Percentiles rank a stretch among this genome's conserved stretches.
Evolutionary conservation across 1,140 invertebrate species (phyloP).

Genomic region (Lithobius niger): DNA sequence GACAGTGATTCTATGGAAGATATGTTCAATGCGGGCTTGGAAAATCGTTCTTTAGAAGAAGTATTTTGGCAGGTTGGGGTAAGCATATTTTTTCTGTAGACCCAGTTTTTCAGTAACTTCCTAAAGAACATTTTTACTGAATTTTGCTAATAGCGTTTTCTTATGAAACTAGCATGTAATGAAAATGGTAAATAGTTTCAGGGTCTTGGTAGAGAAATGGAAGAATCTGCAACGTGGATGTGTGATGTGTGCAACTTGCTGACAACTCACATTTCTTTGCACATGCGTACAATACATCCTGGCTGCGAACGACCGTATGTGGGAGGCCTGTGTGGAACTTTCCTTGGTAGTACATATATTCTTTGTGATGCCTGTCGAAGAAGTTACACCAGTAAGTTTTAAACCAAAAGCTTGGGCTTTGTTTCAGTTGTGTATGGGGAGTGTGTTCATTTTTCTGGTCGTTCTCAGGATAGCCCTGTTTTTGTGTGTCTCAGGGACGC

Average conservation of each 20-base stretch:
- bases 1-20: constrained; percentile 16
- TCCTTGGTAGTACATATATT: constrained; percentile 22
- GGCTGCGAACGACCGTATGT: constrained; percentile 34
- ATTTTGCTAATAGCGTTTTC: too few relatives aligned
- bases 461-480: too few relatives aligned
- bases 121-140: not conserved
- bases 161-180: too few relatives aligned
- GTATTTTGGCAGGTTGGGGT: constrained; percentile 8
- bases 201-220: not conserved
- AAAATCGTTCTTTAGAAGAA: constrained; percentile 2
- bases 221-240: constrained; percentile 13
- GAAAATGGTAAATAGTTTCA: too few relatives aligned
- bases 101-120: not conserved
- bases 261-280: constrained; percentile 16
- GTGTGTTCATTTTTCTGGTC: too few relatives aligned
- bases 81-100: not conserved
- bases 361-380: constrained; percentile 15
- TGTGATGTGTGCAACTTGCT: constrained; percentile 20
- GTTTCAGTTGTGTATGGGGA: too few relatives aligned
- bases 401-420: too few relatives aligned
- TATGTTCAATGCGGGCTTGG: constrained; percentile 9
- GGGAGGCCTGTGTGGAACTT: constrained; percentile 33
- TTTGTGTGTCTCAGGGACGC: too few relatives aligned
- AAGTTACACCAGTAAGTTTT: not conserved
- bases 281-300: constrained; percentile 28